Evolutionary conservation across 2,888 invertebrate genomes (phyloP), one percentile per base, ranked within the genome.

Genomic region (Orthonychiurus folsomi): DNA sequence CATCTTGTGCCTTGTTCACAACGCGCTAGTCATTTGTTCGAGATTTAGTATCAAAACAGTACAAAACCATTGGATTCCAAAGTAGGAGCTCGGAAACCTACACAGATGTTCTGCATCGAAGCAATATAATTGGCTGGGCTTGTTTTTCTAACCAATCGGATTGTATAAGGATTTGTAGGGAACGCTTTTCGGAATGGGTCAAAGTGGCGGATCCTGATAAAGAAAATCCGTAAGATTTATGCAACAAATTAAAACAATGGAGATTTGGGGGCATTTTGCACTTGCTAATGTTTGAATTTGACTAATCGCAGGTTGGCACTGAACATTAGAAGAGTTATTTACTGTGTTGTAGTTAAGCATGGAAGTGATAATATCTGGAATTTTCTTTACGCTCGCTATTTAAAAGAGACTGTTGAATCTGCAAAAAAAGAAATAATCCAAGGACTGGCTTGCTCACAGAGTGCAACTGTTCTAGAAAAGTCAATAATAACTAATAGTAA

Each of bases 71-170:
- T 15, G 15, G 37, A 9, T 37, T 37, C 15, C 9, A 37, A 15
- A 37, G 9, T 37, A 37, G 15, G 5, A 37, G 37, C 37, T 9
- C 37, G 15, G 5, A 9, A 15, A 9, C 15, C 5, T 5, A 37
- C 37, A 37, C 37, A 37, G 37, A 37, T n/a, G n/a, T n/a, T n/a
- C n/a, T n/a, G 37, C 37, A 37, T 37, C 37, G 37, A 37, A 37
- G 37, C 37, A 37, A 37, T 37, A 37, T 37, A 5, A 15, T 37
- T 5, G 37, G 9, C 15, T 37, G 37, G 37, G 5, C 37, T 9
- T 37, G 37, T 37, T 37, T 9, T 37, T 5, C 37, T 5, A 15
- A 37, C 15, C 37, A 37, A 9, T 37, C 37, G 5, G 37, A 37
- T 37, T 37, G 37, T 37, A 9, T 37, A 15, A 37, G 15, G 15